A percentile compares a stretch with the other conserved stretches of the same genome.
phyloP scores from a whole-genome alignment of 2,888 invertebrate genomes.

The Anticlea derivata region DNA sequence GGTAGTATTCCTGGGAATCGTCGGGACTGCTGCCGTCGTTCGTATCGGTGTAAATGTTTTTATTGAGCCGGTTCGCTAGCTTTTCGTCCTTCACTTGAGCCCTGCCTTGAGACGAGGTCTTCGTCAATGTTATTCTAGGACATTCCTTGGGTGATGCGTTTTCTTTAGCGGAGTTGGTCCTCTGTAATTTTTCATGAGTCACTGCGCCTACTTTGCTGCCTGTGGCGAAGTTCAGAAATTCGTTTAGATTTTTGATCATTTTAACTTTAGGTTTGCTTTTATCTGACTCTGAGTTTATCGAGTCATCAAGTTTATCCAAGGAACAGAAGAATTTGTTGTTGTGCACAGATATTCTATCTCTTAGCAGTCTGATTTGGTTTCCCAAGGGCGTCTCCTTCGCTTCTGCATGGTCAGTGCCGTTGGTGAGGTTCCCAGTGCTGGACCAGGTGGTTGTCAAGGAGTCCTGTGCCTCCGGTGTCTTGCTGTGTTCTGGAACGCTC shows the following conservation, averaged over 20 bases:
- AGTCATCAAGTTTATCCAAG: conserved; percentile 81
- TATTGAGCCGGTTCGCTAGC: conserved; percentile 50
- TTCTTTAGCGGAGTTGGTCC: conserved; percentile 67
- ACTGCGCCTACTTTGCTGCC: conserved; percentile 77
- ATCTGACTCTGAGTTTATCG: conserved; percentile 57
- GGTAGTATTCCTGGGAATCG: conserved; percentile 92
- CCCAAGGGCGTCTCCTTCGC: conserved; percentile 65
- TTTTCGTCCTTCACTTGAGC: conserved; percentile 55
- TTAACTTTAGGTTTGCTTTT: conserved; percentile 68
- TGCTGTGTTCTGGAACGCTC: conserved; percentile 68
- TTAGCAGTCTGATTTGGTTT: conserved; percentile 68
- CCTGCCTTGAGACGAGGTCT: conserved; percentile 63
- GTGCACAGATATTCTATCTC: conserved; percentile 74
- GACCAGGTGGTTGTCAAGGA: conserved; percentile 49
- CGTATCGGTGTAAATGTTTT: conserved; percentile 56
- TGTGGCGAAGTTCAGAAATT: conserved; percentile 91
- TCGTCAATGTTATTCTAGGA: conserved; percentile 67
- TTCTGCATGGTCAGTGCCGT: conserved; percentile 60
- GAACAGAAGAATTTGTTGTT: conserved; percentile 83
- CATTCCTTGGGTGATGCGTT: conserved; percentile 57
- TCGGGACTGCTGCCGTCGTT: conserved; percentile 89
- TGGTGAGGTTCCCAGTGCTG: conserved; percentile 64
- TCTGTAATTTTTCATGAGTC: conserved; percentile 61
- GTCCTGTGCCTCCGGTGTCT: conserved; percentile 48
- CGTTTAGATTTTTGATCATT: conserved; percentile 91